Evolutionary conservation across 2,113 vertebrate genomes (phyloP).

Genomic region (Sylvietta virens): DNA sequence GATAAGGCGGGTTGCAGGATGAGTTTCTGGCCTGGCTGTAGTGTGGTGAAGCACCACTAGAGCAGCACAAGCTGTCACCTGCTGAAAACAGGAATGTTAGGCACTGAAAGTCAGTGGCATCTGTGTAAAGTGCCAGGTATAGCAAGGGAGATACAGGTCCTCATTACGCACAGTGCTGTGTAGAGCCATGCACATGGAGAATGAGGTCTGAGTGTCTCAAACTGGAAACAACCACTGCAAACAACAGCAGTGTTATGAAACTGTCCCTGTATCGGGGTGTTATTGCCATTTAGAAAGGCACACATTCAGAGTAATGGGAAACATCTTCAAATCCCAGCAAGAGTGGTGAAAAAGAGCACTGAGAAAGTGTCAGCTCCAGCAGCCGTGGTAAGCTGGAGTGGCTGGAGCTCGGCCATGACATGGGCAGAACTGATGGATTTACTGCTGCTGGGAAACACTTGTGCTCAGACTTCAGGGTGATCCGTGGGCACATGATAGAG

Average conservation of each 20-base stretch:
- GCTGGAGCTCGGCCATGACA: neutral
- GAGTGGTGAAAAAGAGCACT: neutral
- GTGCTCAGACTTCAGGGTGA: constrained; percentile 12
- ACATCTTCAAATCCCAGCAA: neutral
- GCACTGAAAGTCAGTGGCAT: neutral
- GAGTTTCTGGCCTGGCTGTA: neutral
- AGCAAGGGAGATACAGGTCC: neutral
- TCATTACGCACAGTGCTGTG: neutral
- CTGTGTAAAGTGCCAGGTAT: neutral
- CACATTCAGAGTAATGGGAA: neutral
- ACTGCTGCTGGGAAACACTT: neutral
- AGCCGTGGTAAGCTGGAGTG: neutral
- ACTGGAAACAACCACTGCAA: neutral
- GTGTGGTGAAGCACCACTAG: neutral
- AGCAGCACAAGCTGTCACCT: neutral
- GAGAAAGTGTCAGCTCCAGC: neutral
- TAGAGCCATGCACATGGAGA: neutral
- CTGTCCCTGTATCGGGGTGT: neutral
- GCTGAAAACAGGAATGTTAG: neutral
- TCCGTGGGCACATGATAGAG: neutral
- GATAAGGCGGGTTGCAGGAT: neutral
- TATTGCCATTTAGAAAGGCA: neutral
- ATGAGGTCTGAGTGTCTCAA: neutral
- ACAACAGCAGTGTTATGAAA: neutral
- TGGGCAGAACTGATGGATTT: constrained; percentile 35